These are phyloP conservation scores for Carpatolechia fugitivella DNA, from an alignment of 2,888 invertebrate genomes.

Conservation along the genomic window DNA sequence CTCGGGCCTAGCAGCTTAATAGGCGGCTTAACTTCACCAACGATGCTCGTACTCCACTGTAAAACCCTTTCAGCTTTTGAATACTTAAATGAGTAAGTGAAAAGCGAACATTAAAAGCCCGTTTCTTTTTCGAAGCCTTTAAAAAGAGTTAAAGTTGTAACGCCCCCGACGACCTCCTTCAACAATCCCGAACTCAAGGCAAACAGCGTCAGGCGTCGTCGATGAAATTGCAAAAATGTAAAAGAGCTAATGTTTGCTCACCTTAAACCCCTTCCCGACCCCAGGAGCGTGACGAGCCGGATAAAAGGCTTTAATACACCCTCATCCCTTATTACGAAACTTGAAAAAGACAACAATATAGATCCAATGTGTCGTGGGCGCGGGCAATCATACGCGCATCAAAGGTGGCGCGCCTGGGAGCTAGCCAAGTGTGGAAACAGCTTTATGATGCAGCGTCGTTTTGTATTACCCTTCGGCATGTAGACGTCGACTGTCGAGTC, in stretches of 20 bases:
- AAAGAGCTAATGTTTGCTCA: slow-evolving; percentile 79
- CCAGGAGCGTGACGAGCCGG: slow-evolving; percentile 77
- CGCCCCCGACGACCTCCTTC: slow-evolving; percentile 54
- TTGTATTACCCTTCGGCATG: slow-evolving; percentile 60
- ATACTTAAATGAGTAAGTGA: slow-evolving; percentile 42
- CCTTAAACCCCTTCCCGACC: slow-evolving; percentile 78
- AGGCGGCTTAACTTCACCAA: slow-evolving; percentile 56
- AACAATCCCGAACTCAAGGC: slow-evolving; percentile 45
- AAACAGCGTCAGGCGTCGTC: slow-evolving; percentile 71
- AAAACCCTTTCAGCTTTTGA: slow-evolving; percentile 32
- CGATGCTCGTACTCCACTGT: slow-evolving; percentile 36
- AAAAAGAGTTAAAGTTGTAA: slow-evolving; percentile 64
- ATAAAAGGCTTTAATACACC: slow-evolving; percentile 80
- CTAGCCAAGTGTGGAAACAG: slow-evolving; percentile 71
- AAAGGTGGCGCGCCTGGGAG: slow-evolving; percentile 69
- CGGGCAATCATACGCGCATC: slow-evolving; percentile 78
- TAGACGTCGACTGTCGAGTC: slow-evolving; percentile 64
- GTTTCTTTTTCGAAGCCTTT: slow-evolving; percentile 62
- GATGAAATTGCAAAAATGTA: slow-evolving; percentile 79
- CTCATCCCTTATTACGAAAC: slow-evolving; percentile 80
- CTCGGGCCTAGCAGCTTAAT: slow-evolving; percentile 69
- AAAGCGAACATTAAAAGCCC: slow-evolving; percentile 59
- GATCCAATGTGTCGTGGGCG: slow-evolving; percentile 79
- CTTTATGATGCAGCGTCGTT: slow-evolving; percentile 59
- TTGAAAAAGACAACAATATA: slow-evolving; percentile 80